A percentile compares a stretch with the other conserved stretches of the same genome.
These are phyloP conservation scores for Monarcha castaneiventris DNA, from an alignment of 2,113 vertebrate genomes.

Conservation along the genomic window DNA sequence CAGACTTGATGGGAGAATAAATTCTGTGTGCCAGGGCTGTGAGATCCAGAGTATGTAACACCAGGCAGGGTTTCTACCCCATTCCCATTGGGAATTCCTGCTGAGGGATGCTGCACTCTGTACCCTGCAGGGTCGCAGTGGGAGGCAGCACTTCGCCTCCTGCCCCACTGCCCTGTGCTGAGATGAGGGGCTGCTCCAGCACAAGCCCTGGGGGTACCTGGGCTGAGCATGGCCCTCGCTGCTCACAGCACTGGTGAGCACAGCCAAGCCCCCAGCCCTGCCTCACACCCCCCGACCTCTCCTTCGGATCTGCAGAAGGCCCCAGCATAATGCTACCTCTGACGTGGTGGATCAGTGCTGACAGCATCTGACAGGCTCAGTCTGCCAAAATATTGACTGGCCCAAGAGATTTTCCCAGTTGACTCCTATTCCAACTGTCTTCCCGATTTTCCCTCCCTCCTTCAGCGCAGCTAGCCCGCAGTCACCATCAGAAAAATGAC, in stretches of 20 bases:
- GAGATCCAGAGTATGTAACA: accelerated
- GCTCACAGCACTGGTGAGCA: accelerated
- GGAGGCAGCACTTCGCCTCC: accelerated
- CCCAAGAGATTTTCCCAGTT: background rate
- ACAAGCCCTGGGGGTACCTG: accelerated
- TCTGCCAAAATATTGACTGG: constrained; percentile 17
- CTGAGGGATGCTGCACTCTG: background rate
- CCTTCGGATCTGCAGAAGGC: background rate
- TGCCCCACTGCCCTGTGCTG: background rate
- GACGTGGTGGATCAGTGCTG: background rate
- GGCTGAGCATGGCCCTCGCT: accelerated
- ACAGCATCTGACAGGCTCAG: background rate
- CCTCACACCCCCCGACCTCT: background rate
- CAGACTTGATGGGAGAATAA: background rate
- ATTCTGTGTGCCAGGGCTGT: background rate
- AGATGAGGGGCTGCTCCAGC: background rate
- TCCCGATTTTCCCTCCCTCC: background rate
- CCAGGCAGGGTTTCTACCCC: accelerated
- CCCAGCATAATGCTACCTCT: background rate
- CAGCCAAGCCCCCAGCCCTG: background rate
- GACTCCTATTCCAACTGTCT: constrained; percentile 26
- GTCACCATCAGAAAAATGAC: constrained; percentile 11
- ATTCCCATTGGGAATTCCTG: accelerated
- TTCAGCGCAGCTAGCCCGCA: background rate
- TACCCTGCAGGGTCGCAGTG: accelerated